phyloP scores from a whole-genome alignment of 2,888 invertebrate species.

The Zygogramma bicolorata region DNA sequence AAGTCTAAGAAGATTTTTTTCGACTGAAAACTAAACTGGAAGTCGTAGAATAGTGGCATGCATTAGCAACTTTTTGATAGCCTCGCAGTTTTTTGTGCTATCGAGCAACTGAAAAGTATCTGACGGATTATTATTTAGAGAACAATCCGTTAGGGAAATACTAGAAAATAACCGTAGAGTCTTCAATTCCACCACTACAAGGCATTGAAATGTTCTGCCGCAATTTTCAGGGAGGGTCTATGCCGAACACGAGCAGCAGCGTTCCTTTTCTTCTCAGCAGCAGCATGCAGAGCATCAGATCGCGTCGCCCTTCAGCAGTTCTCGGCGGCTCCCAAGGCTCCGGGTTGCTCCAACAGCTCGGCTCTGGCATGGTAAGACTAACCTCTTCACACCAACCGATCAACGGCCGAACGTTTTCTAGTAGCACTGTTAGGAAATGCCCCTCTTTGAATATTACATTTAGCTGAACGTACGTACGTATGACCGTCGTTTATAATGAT shows the following conservation, averaged over 20 bases:
- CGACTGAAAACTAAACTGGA: background rate
- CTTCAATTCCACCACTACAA: too few relatives aligned
- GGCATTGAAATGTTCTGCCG: background rate
- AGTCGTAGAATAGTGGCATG: background rate
- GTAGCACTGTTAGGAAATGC: slow-evolving; percentile 78
- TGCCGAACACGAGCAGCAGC: slow-evolving; percentile 91
- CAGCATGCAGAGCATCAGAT: slow-evolving; percentile 82
- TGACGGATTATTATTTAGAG: too few relatives aligned
- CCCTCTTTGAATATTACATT: slow-evolving; percentile 82
- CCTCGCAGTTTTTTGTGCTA: too few relatives aligned
- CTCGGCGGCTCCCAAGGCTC: slow-evolving; percentile 77
- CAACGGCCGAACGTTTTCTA: slow-evolving; percentile 70
- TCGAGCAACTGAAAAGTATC: too few relatives aligned
- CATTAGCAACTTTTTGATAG: too few relatives aligned
- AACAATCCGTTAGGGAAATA: too few relatives aligned
- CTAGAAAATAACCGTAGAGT: too few relatives aligned
- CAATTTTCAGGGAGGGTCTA: slow-evolving; percentile 81
- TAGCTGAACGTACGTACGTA: slow-evolving; percentile 69
- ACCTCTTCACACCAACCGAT: slow-evolving; percentile 71
- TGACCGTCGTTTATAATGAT: slow-evolving; percentile 23
- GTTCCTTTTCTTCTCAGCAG: slow-evolving; percentile 87
- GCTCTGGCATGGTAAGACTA: slow-evolving; percentile 94
- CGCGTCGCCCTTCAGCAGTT: slow-evolving; percentile 80
- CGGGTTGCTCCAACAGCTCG: slow-evolving; percentile 83
- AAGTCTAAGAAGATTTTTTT: background rate